phyloP scores from a whole-genome alignment of 1,140 invertebrate genomes.

The Melitaea cinxia region DNA sequence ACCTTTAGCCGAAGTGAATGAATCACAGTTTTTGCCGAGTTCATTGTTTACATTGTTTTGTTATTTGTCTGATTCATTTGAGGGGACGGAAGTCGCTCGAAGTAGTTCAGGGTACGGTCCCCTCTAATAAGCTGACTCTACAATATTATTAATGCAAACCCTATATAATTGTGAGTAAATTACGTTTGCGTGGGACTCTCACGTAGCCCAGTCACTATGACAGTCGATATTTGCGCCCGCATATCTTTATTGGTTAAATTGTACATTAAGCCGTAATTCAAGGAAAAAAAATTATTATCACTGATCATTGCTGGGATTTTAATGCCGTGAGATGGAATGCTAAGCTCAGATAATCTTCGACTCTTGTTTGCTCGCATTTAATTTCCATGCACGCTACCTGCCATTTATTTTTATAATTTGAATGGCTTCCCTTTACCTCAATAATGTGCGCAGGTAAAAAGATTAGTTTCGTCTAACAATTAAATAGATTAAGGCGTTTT shows the following conservation, averaged over 20 bases:
- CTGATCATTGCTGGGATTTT: conserved; percentile 43
- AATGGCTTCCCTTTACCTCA: conserved; percentile 64
- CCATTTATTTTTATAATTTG: conserved; percentile 62
- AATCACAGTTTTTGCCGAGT: conserved; percentile 39
- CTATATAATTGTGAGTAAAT: conserved; percentile 65
- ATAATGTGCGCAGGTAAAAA: conserved; percentile 45
- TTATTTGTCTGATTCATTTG: conserved; percentile 45
- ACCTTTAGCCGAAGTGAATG: conserved; percentile 48
- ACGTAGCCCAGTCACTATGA: conserved; percentile 39
- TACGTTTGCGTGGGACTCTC: conserved; percentile 52
- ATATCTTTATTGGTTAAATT: conserved; percentile 75
- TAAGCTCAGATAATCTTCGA: conserved; percentile 71
- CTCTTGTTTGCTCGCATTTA: conserved; percentile 57
- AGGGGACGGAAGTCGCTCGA: conserved; percentile 33
- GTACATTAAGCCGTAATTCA: conserved; percentile 46
- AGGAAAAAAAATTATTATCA: conserved; percentile 51
- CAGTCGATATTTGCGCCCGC: conserved; percentile 48
- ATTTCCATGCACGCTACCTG: conserved; percentile 74
- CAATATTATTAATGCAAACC: conserved; percentile 55
- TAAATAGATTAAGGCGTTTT: background rate
- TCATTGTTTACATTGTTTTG: conserved; percentile 45
- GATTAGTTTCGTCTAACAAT: conserved; percentile 13
- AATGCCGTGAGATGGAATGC: conserved; percentile 62
- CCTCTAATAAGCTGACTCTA: conserved; percentile 35
- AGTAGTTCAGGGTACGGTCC: conserved; percentile 30